These are phyloP conservation scores for Deilephila porcellus DNA, from an alignment of 2,888 invertebrate species.

Conservation along the genomic window DNA sequence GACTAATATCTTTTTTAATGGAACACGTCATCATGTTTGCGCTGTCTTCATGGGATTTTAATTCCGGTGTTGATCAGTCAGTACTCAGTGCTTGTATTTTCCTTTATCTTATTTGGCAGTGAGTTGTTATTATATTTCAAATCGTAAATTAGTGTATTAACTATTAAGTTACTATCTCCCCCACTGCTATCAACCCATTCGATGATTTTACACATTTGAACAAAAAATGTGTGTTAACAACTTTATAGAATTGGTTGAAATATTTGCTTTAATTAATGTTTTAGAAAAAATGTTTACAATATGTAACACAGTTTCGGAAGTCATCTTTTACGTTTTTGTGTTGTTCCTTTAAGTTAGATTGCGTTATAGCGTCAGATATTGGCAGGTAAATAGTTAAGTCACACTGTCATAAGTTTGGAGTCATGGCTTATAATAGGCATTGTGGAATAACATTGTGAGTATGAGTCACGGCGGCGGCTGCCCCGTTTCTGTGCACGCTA, in stretches of 20 bases:
- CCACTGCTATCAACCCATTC: too few species aligned
- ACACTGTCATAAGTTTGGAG: background rate
- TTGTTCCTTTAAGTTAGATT: too few species aligned
- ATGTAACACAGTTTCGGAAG: too few species aligned
- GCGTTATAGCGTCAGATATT: background rate
- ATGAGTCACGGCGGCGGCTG: background rate
- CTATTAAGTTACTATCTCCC: too few species aligned
- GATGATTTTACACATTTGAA: too few species aligned
- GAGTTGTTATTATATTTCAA: too few species aligned
- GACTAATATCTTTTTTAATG: background rate
- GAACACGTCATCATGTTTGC: slow-evolving; percentile 8
- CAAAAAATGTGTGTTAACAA: too few species aligned
- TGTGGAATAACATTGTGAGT: background rate
- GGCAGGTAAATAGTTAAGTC: background rate
- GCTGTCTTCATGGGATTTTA: background rate
- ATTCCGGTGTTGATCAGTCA: background rate
- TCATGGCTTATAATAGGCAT: background rate
- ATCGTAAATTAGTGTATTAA: too few species aligned
- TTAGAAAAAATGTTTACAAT: too few species aligned
- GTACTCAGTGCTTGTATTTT: background rate
- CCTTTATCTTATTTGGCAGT: background rate
- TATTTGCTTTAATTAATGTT: too few species aligned
- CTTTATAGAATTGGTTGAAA: too few species aligned
- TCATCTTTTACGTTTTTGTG: too few species aligned
- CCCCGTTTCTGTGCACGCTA: slow-evolving; percentile 4